A percentile compares a stretch with the other conserved stretches of the same genome.
These are phyloP conservation scores for Drosophila takahashii DNA, from an alignment of 1,140 invertebrate genomes.

Conservation along the genomic window DNA sequence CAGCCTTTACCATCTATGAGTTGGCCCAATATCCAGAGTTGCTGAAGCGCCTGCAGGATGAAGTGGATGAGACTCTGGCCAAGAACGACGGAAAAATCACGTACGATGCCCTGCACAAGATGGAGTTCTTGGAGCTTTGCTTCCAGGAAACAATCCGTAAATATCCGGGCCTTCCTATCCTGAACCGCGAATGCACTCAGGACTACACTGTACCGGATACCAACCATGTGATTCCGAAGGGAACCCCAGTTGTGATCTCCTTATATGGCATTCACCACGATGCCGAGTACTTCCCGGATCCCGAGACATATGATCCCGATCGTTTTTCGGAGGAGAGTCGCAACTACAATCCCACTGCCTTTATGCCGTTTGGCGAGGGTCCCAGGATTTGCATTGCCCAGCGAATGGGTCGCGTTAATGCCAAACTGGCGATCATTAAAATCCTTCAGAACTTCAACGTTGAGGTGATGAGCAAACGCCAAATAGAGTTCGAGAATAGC, in stretches of 20 bases:
- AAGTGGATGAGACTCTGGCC: conserved; percentile 85
- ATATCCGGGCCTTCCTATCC: conserved; percentile 87
- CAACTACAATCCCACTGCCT: conserved; percentile 82
- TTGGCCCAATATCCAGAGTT: conserved; percentile 87
- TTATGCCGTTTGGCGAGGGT: conserved; percentile 89
- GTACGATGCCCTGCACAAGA: conserved; percentile 86
- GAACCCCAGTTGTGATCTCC: conserved; percentile 84
- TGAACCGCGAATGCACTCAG: conserved; percentile 84
- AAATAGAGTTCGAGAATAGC: conserved; percentile 47
- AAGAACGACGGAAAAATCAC: conserved; percentile 85
- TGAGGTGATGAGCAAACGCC: conserved; percentile 55
- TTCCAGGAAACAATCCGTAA: conserved; percentile 87
- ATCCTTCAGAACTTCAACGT: conserved; percentile 65
- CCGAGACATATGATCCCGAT: conserved; percentile 88
- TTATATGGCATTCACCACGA: conserved; percentile 85
- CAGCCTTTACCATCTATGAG: conserved; percentile 87
- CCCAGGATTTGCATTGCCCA: conserved; percentile 86
- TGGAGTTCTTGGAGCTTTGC: conserved; percentile 87
- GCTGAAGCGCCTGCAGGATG: conserved; percentile 86
- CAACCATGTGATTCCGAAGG: conserved; percentile 84
- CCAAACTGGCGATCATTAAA: conserved; percentile 67
- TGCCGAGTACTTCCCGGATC: conserved; percentile 87
- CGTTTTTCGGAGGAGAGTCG: conserved; percentile 86
- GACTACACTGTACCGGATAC: conserved; percentile 84
- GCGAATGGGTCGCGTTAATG: conserved; percentile 64